These are phyloP conservation scores for Penelope pileata DNA, from an alignment of 2,113 vertebrate species.

Conservation along the genomic window DNA sequence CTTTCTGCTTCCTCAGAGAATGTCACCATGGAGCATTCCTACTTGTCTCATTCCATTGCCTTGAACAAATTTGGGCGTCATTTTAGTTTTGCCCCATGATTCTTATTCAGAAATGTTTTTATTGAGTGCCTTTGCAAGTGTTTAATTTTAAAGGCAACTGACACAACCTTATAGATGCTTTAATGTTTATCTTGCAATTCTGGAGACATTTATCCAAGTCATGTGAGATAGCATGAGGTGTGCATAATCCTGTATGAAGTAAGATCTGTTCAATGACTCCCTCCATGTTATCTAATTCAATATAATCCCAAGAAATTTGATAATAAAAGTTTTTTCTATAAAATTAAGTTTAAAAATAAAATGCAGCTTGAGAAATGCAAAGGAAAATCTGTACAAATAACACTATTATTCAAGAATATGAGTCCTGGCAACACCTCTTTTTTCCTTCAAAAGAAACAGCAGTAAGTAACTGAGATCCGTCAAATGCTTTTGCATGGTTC, in stretches of 20 bases:
- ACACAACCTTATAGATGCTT: neutral
- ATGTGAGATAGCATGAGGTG: neutral
- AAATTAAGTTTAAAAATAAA: neutral
- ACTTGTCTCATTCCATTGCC: neutral
- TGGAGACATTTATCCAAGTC: neutral
- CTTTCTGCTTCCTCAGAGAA: neutral
- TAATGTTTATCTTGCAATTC: neutral
- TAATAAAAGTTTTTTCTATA: neutral
- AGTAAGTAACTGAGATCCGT: constrained; percentile 28
- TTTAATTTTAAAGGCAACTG: neutral
- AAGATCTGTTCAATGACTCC: neutral
- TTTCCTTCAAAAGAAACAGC: constrained; percentile 22
- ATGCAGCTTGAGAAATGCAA: neutral
- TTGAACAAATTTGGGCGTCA: neutral
- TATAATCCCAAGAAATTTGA: neutral
- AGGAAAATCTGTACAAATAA: neutral
- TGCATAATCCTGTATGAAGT: neutral
- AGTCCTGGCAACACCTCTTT: constrained; percentile 35
- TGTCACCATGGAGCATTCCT: neutral
- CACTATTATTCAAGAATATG: constrained; percentile 11
- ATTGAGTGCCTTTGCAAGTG: neutral
- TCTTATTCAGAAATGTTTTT: neutral
- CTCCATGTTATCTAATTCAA: neutral
- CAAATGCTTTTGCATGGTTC: constrained; percentile 47
- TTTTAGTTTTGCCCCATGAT: neutral